Conservation (phyloP, 2,113 vertebrate genomes). For the Anguilla japonica region DNA sequence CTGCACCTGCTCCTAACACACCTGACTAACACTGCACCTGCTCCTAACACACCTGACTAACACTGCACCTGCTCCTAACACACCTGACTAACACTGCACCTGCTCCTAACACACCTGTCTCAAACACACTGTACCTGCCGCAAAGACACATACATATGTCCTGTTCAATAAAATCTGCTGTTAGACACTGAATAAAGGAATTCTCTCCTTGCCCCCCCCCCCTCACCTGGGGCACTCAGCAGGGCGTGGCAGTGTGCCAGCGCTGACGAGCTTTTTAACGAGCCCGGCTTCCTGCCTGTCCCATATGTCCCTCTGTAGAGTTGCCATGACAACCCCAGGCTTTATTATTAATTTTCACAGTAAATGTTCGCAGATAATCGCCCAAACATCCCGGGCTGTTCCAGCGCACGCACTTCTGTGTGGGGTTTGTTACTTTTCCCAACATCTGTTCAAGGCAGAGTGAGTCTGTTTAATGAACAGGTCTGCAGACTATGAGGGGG, state of each 20-base stretch:
- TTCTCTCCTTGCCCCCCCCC: too few species aligned
- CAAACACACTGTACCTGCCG: too few species aligned
- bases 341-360: conserved; percentile 33
- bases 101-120: too few species aligned
- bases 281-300: background rate
- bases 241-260: background rate
- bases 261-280: background rate
- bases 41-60: too few species aligned
- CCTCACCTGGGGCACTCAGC: background rate
- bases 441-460: conserved; percentile 55
- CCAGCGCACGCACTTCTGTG: conserved; percentile 47
- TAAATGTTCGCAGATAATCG: background rate
- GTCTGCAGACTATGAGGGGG: conserved; percentile 5
- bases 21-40: too few species aligned
- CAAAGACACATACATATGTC: too few species aligned
- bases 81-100: too few species aligned
- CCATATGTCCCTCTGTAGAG: background rate
- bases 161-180: too few species aligned
- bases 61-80: too few species aligned
- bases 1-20: too few species aligned
- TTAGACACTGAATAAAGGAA: too few species aligned
- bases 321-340: conserved; percentile 8
- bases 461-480: conserved; percentile 46
- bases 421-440: conserved; percentile 44
- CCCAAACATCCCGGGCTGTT: background rate